Percentiles rank a stretch among this genome's conserved stretches.
Conservation (phyloP, 2,888 invertebrate species). For the Cacoxenus indagator region DNA sequence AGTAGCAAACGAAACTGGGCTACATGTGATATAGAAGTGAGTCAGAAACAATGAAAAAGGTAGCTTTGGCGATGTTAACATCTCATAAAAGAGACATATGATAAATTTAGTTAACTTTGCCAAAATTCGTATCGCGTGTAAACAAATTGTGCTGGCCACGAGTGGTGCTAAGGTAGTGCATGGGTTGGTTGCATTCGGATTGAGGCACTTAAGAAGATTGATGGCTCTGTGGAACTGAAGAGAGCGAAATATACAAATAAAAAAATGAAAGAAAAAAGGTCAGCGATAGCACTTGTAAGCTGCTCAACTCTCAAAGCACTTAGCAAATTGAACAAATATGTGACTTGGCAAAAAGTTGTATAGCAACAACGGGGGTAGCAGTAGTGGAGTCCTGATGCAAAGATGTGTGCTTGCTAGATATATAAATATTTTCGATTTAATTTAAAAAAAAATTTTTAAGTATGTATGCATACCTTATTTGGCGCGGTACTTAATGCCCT, state of each 20-base stretch:
- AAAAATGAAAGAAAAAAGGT: not conserved
- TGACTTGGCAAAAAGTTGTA: slow-evolving; percentile 49
- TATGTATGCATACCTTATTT: slow-evolving; percentile 1
- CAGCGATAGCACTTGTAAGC: slow-evolving; percentile 39
- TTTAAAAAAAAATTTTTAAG: slow-evolving; percentile 52
- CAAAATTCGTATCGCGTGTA: not conserved
- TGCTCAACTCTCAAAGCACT: slow-evolving; percentile 42
- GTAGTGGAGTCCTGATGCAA: not conserved
- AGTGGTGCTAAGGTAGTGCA: slow-evolving; percentile 16
- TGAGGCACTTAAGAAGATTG: too few species aligned
- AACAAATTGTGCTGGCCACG: not conserved
- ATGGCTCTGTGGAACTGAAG: not conserved
- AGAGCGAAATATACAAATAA: not conserved
- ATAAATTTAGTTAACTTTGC: not conserved
- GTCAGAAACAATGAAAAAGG: not conserved
- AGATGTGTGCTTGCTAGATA: slow-evolving; percentile 37
- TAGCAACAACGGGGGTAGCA: not conserved
- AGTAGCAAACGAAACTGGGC: too few species aligned
- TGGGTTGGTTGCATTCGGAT: too few species aligned
- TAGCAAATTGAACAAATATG: slow-evolving; percentile 57
- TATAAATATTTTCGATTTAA: slow-evolving; percentile 50
- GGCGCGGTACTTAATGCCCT: not conserved
- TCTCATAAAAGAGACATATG: not conserved
- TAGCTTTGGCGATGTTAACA: too few species aligned
- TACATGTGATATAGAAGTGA: slow-evolving; percentile 2